These are phyloP conservation scores for Aplochiton taeniatus DNA, from an alignment of 2,797 vertebrate genomes.

Conservation along the genomic window DNA sequence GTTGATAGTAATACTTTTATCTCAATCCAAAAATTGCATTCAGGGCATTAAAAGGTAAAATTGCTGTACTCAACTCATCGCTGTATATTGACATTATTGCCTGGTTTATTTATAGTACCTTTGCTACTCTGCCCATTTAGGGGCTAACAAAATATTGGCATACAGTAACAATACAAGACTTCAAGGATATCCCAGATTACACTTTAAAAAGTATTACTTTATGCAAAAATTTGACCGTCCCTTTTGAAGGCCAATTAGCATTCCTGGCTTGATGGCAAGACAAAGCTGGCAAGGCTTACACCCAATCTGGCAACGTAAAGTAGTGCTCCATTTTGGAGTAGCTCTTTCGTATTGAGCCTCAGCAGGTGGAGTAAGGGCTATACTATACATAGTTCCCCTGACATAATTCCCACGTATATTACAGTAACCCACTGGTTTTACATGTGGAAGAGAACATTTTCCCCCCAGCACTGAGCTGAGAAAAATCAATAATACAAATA, in stretches of 20 bases:
- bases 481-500: too few relatives aligned
- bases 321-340: constrained; percentile 32
- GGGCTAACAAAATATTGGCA: neutral
- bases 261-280: constrained; percentile 67
- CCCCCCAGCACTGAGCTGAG: too few relatives aligned
- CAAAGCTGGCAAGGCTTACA: constrained; percentile 61
- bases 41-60: too few relatives aligned
- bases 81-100: too few relatives aligned
- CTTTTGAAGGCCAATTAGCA: constrained; percentile 72
- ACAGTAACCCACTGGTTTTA: neutral
- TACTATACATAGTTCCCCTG: constrained; percentile 26
- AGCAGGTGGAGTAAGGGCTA: neutral
- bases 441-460: neutral
- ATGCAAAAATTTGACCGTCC: constrained; percentile 43
- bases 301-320: constrained; percentile 55
- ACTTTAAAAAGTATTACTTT: constrained; percentile 35
- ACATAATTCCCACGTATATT: neutral
- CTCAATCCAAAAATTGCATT: too few relatives aligned
- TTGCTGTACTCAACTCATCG: too few relatives aligned
- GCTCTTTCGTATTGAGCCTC: constrained; percentile 42
- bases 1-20: too few relatives aligned
- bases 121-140: too few relatives aligned
- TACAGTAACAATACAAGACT: constrained; percentile 1
- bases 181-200: constrained; percentile 17
- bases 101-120: too few relatives aligned